Base-by-base conservation (phyloP, 2,113 vertebrate species). In the Lathamus discolor region DNA sequence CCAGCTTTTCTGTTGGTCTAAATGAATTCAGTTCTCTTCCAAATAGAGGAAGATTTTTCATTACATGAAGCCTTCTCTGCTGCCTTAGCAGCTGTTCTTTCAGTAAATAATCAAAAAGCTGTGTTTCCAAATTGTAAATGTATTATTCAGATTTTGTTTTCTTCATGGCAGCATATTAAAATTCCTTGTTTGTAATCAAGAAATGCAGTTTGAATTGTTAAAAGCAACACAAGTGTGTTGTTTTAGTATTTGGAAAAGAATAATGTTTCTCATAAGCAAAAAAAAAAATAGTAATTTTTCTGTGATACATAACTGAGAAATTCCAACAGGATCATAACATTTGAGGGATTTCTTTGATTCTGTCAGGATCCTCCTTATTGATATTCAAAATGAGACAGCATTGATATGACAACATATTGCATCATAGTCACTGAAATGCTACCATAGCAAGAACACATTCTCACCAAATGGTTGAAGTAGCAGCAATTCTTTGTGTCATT, bases 201-300 rank as follows among this genome's bases (percentile, higher is more conserved):
- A 14, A 75, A 37, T 24, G 3, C 8, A n/a, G 10, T 82, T n/a
- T 37, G 31, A 67, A 2, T 44, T 9, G 2, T 6, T 10, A 72
- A 49, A 8, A 54, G 3, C 7, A 48, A 6, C 5, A 28, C 0
- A 9, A n/a, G 9, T 35, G 13, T 51, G 8, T 7, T 87, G 11
- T 51, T 89, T 70, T 28, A 37, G 13, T 59, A 24, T n/a, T 59
- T 67, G 31, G 10, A 22, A 9, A 35, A 84, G 17, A 5, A 49
- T 37, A 27, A 35, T 7, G 1, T 61, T 3, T 51, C 83, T 39
- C 17, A 19, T 43, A 37, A 69, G 31, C 5, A 35, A 24, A 82
- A 61, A 11, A 37, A 9, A 3, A 52, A 43, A 51, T 2, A 64
- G 29, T 57, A 9, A 24, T 41, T 72, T 76, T n/a, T 59, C 20